Percentiles rank a stretch among this genome's conserved stretches.
These are phyloP conservation scores for Ormyrus labotus DNA, from an alignment of 2,888 invertebrate species.

Conservation along the genomic window DNA sequence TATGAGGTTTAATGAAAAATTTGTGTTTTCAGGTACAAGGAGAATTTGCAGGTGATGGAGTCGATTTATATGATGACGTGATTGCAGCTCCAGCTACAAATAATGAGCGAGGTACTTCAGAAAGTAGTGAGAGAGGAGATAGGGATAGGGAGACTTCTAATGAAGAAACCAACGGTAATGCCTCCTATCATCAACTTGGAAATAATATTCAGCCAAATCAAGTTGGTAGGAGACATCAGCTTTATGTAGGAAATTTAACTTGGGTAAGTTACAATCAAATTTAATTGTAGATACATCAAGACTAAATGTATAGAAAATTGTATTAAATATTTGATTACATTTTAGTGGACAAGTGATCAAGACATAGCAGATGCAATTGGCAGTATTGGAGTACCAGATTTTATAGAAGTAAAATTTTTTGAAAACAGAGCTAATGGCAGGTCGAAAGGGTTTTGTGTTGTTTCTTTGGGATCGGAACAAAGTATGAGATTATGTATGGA, in stretches of 20 bases:
- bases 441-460: conserved; percentile 98
- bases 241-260: conserved; percentile 98
- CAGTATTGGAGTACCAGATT: conserved; percentile 92
- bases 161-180: conserved; percentile 85
- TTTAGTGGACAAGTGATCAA: conserved; percentile 98
- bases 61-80: conserved; percentile 97
- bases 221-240: conserved; percentile 88
- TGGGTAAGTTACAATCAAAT: conserved; percentile 85
- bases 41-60: conserved; percentile 90
- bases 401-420: conserved; percentile 99
- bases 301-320: conserved; percentile 2
- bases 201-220: conserved; percentile 83
- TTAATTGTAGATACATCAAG: background rate
- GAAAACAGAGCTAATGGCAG: conserved; percentile 99
- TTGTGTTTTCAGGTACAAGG: conserved; percentile 78
- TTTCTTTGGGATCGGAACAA: conserved; percentile 94
- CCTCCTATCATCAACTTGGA: conserved; percentile 83
- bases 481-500: conserved; percentile 94
- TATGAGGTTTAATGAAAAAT: no score
- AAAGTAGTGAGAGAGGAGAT: conserved; percentile 65
- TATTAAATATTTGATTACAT: conserved; percentile 68
- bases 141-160: conserved; percentile 78
- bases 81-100: conserved; percentile 85
- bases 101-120: conserved; percentile 71
- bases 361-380: conserved; percentile 94